Conservation (phyloP, 2,113 vertebrate genomes). For the Cyanoliseus patagonus region DNA sequence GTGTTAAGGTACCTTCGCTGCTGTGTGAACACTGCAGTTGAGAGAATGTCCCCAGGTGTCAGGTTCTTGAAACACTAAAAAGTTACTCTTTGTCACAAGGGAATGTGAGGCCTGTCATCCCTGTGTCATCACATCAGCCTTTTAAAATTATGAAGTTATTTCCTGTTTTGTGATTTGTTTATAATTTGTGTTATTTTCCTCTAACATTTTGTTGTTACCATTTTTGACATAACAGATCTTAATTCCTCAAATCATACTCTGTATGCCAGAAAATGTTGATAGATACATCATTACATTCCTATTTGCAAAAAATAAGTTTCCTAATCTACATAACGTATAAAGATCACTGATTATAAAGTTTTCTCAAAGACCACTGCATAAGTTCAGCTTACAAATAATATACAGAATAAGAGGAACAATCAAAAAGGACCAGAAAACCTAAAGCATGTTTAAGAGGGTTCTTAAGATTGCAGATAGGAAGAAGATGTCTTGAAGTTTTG, state of each 20-base stretch:
- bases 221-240: not conserved
- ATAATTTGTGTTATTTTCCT: not conserved
- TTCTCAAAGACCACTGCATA: not conserved
- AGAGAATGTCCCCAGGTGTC: not conserved
- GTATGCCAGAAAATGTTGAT: not conserved
- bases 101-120: not conserved
- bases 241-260: not conserved
- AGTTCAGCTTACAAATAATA: not conserved
- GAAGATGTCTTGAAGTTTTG: not conserved
- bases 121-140: not conserved
- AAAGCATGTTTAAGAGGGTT: not conserved
- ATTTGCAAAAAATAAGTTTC: not conserved
- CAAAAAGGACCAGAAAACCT: not conserved
- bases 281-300: not conserved
- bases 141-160: not conserved
- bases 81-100: not conserved
- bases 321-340: not conserved
- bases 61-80: not conserved
- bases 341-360: not conserved
- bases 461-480: not conserved
- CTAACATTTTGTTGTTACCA: not conserved
- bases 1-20: not conserved
- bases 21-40: not conserved
- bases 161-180: not conserved
- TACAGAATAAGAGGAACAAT: not conserved